phyloP scores from a whole-genome alignment of 2,888 invertebrate species.

The Mylabris sibirica region DNA sequence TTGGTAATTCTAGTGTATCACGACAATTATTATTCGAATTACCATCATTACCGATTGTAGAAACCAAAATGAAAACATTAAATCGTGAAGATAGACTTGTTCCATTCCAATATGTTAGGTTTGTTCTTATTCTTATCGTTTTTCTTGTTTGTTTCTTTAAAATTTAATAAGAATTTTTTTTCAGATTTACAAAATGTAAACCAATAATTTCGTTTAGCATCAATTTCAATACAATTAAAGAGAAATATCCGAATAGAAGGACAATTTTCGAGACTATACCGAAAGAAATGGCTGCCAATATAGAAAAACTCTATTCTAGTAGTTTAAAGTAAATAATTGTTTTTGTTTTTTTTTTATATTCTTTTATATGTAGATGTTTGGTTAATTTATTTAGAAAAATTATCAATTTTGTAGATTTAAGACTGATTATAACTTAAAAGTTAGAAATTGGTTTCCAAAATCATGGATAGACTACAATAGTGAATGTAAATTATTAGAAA shows the following conservation, averaged over 20 bases:
- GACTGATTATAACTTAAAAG: constrained; percentile 24
- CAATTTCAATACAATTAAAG: constrained; percentile 43
- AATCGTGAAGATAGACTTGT: constrained; percentile 44
- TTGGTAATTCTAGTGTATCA: constrained; percentile 38
- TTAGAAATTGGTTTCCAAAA: constrained; percentile 53
- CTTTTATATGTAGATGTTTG: not conserved
- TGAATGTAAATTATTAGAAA: constrained; percentile 53
- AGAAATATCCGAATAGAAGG: constrained; percentile 42
- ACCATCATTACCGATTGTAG: constrained; percentile 46
- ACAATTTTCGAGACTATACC: constrained; percentile 47
- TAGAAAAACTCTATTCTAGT: constrained; percentile 42
- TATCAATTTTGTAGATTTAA: constrained; percentile 23
- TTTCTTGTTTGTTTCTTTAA: not conserved
- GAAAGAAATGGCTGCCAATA: constrained; percentile 38
- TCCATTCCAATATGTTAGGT: constrained; percentile 52
- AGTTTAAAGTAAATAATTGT: constrained; percentile 28
- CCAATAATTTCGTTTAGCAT: constrained; percentile 51
- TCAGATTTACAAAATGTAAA: constrained; percentile 50
- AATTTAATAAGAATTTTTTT: constrained; percentile 23
- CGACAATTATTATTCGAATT: constrained; percentile 47
- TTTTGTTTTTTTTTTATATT: no score
- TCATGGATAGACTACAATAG: constrained; percentile 44
- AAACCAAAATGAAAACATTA: constrained; percentile 42
- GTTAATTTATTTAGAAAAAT: constrained; percentile 20
- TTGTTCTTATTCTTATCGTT: constrained; percentile 23